These are phyloP conservation scores for Nycticebus coucang DNA, from an alignment of 2,113 vertebrate species.

Conservation along the genomic window DNA sequence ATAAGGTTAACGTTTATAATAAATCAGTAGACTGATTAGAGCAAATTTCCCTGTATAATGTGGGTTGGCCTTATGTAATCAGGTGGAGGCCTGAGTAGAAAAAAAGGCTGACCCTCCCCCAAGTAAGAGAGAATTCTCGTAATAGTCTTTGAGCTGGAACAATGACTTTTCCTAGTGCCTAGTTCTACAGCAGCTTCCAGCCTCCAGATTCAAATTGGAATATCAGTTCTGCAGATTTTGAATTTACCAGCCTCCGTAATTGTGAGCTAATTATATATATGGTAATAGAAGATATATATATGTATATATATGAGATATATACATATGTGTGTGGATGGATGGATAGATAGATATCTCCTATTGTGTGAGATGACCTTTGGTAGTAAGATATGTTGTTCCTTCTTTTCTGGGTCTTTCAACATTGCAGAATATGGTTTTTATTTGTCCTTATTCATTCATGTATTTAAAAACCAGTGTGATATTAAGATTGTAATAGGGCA, in stretches of 20 bases:
- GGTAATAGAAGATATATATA: background rate
- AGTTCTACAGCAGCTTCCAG: background rate
- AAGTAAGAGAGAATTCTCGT: background rate
- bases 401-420: background rate
- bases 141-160: too few species aligned
- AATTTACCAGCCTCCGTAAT: background rate
- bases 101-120: background rate
- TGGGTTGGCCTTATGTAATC: background rate
- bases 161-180: background rate
- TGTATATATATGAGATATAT: too few species aligned
- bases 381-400: background rate
- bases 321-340: too few species aligned
- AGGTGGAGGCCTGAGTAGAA: background rate
- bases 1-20: background rate
- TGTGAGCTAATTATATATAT: background rate
- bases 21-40: background rate
- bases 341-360: background rate
- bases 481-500: background rate
- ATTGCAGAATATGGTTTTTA: background rate
- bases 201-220: background rate
- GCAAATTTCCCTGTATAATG: background rate
- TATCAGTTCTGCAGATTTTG: background rate
- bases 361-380: background rate
- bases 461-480: background rate
- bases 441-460: background rate